A percentile compares a stretch with the other conserved stretches of the same genome.
Conservation (phyloP, 2,888 invertebrate genomes). For the Watsonalla cultraria region DNA sequence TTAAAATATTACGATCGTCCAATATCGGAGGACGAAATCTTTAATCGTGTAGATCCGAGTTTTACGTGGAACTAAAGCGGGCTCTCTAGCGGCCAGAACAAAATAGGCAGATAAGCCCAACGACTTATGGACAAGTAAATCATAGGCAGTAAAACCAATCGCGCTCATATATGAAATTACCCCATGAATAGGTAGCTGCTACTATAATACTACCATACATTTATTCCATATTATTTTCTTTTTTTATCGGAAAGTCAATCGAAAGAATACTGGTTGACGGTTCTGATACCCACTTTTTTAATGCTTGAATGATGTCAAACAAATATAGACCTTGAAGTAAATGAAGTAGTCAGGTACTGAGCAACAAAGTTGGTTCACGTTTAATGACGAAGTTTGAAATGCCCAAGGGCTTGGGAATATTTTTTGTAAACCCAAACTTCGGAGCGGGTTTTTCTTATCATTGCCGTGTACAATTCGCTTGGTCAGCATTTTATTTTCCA, state of each 20-base stretch:
- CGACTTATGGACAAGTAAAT: constrained; percentile 48
- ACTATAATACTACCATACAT: constrained; percentile 1
- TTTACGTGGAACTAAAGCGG: constrained; percentile 55
- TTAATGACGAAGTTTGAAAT: neutral
- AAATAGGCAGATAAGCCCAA: constrained; percentile 50
- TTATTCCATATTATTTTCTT: constrained; percentile 4
- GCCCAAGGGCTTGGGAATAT: neutral
- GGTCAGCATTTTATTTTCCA: constrained; percentile 50
- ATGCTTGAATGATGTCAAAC: too few relatives aligned
- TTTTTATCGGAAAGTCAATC: neutral
- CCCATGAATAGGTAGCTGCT: constrained; percentile 5
- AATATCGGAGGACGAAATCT: constrained; percentile 71
- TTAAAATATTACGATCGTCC: constrained; percentile 75
- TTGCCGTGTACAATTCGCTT: constrained; percentile 28
- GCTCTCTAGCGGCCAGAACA: constrained; percentile 37
- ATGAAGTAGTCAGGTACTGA: too few relatives aligned
- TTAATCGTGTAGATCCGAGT: constrained; percentile 61
- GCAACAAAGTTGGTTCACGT: neutral
- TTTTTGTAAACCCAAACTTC: neutral
- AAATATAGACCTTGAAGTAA: too few relatives aligned
- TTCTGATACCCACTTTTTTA: too few relatives aligned
- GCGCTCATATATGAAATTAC: constrained; percentile 30
- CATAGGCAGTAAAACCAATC: constrained; percentile 54
- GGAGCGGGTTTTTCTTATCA: constrained; percentile 8
- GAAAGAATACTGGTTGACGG: too few relatives aligned